phyloP scores from a whole-genome alignment of 2,797 vertebrate species.

The Forpus xanthops region DNA sequence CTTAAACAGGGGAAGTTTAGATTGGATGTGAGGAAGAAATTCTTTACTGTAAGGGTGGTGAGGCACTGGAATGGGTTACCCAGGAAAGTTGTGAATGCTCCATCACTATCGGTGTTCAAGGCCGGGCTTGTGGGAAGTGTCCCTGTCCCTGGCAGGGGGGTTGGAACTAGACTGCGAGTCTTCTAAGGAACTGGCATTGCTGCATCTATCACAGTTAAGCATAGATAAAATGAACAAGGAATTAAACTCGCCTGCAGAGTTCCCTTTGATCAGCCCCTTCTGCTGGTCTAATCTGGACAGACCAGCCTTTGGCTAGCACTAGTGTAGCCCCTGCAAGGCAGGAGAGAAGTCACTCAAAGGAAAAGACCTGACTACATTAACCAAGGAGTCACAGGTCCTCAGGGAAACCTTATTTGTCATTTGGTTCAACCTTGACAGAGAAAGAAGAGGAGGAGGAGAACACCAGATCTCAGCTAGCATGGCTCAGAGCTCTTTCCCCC shows the following conservation, averaged over 20 bases:
- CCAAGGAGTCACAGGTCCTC: background rate
- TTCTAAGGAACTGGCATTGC: background rate
- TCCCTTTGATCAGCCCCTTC: background rate
- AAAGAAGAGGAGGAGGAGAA: background rate
- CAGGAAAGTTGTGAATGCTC: no score
- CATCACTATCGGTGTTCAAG: no score
- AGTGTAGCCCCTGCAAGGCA: background rate
- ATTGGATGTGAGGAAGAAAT: no score
- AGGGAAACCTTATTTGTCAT: background rate
- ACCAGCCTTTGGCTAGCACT: background rate
- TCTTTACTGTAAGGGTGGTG: no score
- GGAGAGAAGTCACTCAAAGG: background rate
- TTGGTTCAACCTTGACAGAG: background rate
- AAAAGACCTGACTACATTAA: background rate
- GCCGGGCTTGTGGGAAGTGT: no score
- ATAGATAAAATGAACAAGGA: background rate
- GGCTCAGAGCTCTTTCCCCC: background rate
- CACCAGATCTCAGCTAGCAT: background rate
- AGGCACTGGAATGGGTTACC: no score
- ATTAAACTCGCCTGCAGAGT: background rate
- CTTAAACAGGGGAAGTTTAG: no score
- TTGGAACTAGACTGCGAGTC: background rate
- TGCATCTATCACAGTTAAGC: background rate
- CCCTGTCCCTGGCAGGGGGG: no score
- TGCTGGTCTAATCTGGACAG: background rate